Evolutionary conservation across 1,140 invertebrate species (phyloP), one percentile per base, ranked within the genome.

Genomic region (Trachymyrmex septentrionalis): DNA sequence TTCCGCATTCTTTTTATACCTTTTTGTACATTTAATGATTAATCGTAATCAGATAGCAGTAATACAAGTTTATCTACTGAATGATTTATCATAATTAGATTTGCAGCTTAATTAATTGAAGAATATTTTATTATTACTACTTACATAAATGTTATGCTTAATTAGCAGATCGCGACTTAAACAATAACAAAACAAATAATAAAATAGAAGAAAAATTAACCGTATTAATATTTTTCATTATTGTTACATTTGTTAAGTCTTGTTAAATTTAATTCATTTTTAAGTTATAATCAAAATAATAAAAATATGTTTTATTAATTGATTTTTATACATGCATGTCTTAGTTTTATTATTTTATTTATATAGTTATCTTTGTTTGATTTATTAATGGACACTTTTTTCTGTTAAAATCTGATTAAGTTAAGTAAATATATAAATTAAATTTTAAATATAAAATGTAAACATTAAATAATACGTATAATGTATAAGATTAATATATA

Each of bases 21-120:
- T 55, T 38, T 38, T 10, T 44, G 0, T 44, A 44, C 7, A 6
- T 38, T 61, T 21, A 69, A 80, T 55, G 30, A 80, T 77, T 27
- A 9, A 81, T 82, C 9, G 5, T 72, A 59, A 72, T 72, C 16
- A 72, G 21, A 72, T 48, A 82, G 61, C 14, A 9, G 55, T 55
- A 53, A 30, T 3, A 5, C 3, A 10, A 67, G 0, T 38, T 64
- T 55, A 80, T 55, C 77, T 9, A 7, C 4, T n/a, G 63, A n/a
- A 72, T 59, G 3, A 72, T 72, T 24, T 19, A 81, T 71, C 21
- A 59, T 27, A 59, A 82, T 30, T 59, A 2, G 38, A 38, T 30
- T 50, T 44, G 1, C 6, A 57, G 9, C 3, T 12, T 30, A 82
- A 14, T 55, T n/a, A 1, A 53, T 59, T n/a, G 7, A 21, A 48